A percentile compares a stretch with the other conserved stretches of the same genome.
These are phyloP conservation scores for Agrochola macilenta DNA, from an alignment of 2,888 invertebrate genomes.

Conservation along the genomic window DNA sequence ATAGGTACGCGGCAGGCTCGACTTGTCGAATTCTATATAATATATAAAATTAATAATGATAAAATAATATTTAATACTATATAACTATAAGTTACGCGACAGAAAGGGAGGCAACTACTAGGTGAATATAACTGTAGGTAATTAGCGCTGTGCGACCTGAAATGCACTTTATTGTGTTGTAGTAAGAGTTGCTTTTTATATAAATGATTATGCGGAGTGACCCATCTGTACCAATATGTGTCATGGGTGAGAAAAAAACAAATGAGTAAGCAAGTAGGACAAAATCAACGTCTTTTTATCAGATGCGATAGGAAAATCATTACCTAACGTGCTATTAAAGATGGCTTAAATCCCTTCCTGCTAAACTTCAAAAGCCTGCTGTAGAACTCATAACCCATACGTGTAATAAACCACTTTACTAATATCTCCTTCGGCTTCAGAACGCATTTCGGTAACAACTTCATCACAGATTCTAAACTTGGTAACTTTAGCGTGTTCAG, in stretches of 20 bases:
- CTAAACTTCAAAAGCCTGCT: slow-evolving; percentile 21
- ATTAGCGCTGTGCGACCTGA: too few relatives aligned
- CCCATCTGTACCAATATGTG: not conserved
- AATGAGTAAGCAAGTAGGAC: not conserved
- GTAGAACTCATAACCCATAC: slow-evolving; percentile 4
- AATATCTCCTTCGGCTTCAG: slow-evolving; percentile 28
- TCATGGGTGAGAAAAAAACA: not conserved
- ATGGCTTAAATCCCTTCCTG: not conserved
- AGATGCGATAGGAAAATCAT: not conserved
- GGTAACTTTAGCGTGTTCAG: slow-evolving; percentile 26
- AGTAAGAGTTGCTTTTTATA: too few relatives aligned
- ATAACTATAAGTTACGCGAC: too few relatives aligned
- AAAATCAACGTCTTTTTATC: not conserved
- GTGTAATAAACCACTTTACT: slow-evolving; percentile 46
- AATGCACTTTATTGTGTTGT: too few relatives aligned
- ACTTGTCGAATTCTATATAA: too few relatives aligned
- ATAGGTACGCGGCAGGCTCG: too few relatives aligned
- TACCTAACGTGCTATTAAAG: not conserved
- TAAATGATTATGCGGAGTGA: too few relatives aligned
- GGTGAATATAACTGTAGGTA: too few relatives aligned
- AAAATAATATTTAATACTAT: too few relatives aligned
- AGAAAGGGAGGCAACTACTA: too few relatives aligned
- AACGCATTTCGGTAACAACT: slow-evolving; percentile 50
- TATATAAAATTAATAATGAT: too few relatives aligned
- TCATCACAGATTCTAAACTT: slow-evolving; percentile 54